Evolutionary conservation across 2,113 vertebrate genomes (phyloP).

Genomic region (Brachirus orientalis): DNA sequence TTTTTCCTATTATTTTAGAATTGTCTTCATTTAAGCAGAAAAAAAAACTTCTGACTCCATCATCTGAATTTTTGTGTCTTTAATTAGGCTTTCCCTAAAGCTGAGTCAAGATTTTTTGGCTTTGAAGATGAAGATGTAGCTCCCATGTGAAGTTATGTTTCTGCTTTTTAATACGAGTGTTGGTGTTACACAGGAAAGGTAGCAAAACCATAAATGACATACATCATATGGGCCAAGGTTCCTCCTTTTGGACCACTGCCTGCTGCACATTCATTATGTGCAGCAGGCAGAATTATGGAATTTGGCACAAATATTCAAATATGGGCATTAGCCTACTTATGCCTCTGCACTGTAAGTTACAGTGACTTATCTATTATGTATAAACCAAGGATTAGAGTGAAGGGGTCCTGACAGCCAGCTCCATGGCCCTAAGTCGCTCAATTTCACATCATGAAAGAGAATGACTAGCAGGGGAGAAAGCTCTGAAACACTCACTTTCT

Average conservation of each 20-base stretch:
- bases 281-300: conserved; percentile 82
- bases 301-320: conserved; percentile 81
- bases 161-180: conserved; percentile 26
- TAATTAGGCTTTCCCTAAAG: too few relatives aligned
- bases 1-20: conserved; percentile 54
- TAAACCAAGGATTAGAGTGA: conserved; percentile 67
- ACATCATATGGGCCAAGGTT: conserved; percentile 52
- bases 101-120: conserved; percentile 39
- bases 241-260: conserved; percentile 44
- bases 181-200: conserved; percentile 19
- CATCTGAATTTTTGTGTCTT: conserved; percentile 47
- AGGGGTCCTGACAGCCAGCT: conserved; percentile 65
- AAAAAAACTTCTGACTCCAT: conserved; percentile 46
- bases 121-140: conserved; percentile 57
- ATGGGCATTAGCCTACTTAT: conserved; percentile 79
- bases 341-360: conserved; percentile 75
- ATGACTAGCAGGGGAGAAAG: conserved; percentile 53
- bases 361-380: conserved; percentile 82
- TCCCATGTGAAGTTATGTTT: conserved; percentile 29
- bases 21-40: conserved; percentile 62
- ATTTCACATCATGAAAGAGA: conserved; percentile 57
- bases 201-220: conserved; percentile 15
- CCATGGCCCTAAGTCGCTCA: conserved; percentile 45
- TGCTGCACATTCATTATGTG: conserved; percentile 64
- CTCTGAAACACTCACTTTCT: conserved; percentile 54